phyloP scores from a whole-genome alignment of 2,113 vertebrate species.

The Manacus vitellinus region DNA sequence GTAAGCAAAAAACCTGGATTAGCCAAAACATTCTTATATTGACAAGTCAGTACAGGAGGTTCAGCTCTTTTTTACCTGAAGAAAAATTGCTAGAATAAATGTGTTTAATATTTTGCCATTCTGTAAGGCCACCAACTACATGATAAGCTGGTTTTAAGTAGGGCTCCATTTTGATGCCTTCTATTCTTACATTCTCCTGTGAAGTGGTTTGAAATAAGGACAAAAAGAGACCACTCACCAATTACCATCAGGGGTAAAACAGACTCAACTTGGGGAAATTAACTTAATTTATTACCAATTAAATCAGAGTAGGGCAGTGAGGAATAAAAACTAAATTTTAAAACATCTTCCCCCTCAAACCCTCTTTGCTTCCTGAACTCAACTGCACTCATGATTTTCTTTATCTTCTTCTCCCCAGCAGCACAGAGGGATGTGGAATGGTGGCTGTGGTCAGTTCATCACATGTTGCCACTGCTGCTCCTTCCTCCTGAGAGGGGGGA shows the following conservation, averaged over 20 bases:
- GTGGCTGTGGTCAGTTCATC: background rate
- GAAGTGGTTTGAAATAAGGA: background rate
- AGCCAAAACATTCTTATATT: background rate
- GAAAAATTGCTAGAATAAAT: background rate
- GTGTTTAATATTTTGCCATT: background rate
- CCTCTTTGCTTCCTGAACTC: background rate
- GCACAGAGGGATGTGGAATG: too few species aligned
- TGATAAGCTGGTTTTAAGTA: background rate
- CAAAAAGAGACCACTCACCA: background rate
- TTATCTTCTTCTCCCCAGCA: background rate
- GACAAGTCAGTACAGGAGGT: background rate
- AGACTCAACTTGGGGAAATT: background rate
- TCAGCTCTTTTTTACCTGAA: background rate
- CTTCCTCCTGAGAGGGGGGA: background rate
- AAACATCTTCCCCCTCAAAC: background rate
- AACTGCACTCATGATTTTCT: background rate
- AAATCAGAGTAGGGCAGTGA: background rate
- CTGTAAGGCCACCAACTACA: background rate
- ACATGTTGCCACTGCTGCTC: background rate
- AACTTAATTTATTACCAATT: background rate
- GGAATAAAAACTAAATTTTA: background rate
- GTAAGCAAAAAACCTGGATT: background rate
- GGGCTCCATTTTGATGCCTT: background rate
- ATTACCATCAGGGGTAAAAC: background rate
- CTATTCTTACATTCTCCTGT: background rate